These are phyloP conservation scores for Actenoides hombroni DNA, from an alignment of 2,113 vertebrate species.

Conservation along the genomic window DNA sequence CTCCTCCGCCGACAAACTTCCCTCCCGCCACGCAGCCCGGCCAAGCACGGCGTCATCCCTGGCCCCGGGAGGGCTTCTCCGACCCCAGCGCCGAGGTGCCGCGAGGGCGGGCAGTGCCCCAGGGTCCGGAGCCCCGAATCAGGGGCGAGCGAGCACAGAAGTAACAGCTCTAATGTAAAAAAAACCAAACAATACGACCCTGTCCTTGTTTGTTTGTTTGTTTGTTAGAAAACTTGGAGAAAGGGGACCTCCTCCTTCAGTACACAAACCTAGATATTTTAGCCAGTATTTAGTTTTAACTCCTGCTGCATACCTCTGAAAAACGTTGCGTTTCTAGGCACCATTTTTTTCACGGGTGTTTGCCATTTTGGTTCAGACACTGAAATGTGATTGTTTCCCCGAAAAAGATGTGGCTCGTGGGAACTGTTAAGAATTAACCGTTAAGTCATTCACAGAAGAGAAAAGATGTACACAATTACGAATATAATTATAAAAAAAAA, in stretches of 20 bases:
- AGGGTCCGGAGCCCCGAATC: too few species aligned
- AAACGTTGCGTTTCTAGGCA: fast-evolving
- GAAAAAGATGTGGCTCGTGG: neutral
- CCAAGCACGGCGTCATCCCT: neutral
- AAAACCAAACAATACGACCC: fast-evolving
- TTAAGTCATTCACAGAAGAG: fast-evolving
- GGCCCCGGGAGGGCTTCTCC: too few species aligned
- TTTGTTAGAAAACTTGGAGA: neutral
- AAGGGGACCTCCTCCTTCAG: neutral
- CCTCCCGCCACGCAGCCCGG: neutral
- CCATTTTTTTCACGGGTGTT: fast-evolving
- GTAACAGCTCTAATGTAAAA: too few species aligned
- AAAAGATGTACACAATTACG: neutral
- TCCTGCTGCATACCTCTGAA: too few species aligned
- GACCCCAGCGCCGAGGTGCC: too few species aligned
- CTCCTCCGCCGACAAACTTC: neutral
- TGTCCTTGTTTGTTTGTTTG: too few species aligned
- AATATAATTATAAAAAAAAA: neutral
- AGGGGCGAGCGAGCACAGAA: fast-evolving
- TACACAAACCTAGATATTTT: neutral
- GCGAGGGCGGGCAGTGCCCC: fast-evolving
- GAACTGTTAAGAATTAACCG: fast-evolving
- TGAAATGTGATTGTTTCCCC: fast-evolving
- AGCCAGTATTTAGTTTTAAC: neutral
- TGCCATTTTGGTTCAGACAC: neutral